Base-by-base conservation (phyloP, 1,140 invertebrate species). In the Lysiphlebus fabarum region DNA sequence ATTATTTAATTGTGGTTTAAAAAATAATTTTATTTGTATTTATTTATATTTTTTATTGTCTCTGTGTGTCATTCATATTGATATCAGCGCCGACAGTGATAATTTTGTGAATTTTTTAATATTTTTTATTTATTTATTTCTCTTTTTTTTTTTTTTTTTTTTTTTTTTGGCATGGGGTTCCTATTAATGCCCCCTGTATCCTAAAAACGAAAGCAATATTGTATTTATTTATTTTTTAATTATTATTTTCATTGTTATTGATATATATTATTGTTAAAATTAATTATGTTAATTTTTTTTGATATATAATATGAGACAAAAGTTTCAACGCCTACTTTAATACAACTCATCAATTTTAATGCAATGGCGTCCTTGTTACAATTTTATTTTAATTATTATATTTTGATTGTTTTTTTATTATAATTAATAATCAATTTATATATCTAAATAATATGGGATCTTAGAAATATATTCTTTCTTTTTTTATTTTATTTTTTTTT, bases 11-110 rank as follows among this genome's bases (percentile, higher is more conserved):
- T 11, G 47, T 7, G 17, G 8, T 11, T 7, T 11, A 33, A 33
- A 34, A 34, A 26, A 5, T 33, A 33, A 10, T 33, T 26, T 9
- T 36, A 12, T 49, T 49, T 11, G 47, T 51, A 33, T 33, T 38
- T 51, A 33, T 38, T 36, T 38, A n/a, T 17, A 10, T 9, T 33
- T 33, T 33, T 49, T 36, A 37, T 51, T 51, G 49, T 33, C 49
- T 7, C 43, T 60, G 58, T 53, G 53, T 55, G 69, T 70, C 74
- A 74, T 77, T 82, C 82, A 84, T 83, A 81, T 84, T 85, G 84
- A 84, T 84, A 83, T 82, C 85, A 85, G 85, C 85, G 85, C 85
- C 84, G 82, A 83, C 83, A 75, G 84, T 85, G 84, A 83, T 85
- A 83, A 84, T 84, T 85, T 84, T 79, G 70, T 76, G 83, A 84